Evolutionary conservation across 2,888 invertebrate species (phyloP).

Genomic region (Leucophenga montana): DNA sequence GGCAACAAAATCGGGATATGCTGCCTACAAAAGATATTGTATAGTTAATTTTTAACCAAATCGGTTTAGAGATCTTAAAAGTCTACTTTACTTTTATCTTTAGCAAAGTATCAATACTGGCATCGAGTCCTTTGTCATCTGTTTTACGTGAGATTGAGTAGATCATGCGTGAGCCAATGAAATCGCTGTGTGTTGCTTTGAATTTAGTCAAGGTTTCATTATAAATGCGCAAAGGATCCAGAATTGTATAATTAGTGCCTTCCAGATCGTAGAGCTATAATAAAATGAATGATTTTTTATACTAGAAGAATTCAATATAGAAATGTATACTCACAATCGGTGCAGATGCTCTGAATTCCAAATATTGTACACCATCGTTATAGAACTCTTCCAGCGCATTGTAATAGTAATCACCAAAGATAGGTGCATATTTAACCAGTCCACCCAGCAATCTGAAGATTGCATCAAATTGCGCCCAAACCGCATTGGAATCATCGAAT

Average conservation of each 20-base stretch:
- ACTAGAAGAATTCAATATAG: not conserved
- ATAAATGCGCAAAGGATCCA: slow-evolving; percentile 77
- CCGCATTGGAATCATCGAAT: slow-evolving; percentile 75
- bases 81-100: slow-evolving; percentile 62
- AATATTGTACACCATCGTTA: slow-evolving; percentile 81
- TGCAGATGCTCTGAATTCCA: slow-evolving; percentile 80
- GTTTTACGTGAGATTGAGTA: slow-evolving; percentile 78
- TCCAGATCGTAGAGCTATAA: slow-evolving; percentile 78
- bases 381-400: slow-evolving; percentile 78
- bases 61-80: no score
- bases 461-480: slow-evolving; percentile 77
- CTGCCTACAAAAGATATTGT: slow-evolving; percentile 73
- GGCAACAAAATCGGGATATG: slow-evolving; percentile 79
- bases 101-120: slow-evolving; percentile 72
- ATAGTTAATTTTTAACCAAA: no score
- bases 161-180: slow-evolving; percentile 80
- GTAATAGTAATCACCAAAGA: slow-evolving; percentile 80
- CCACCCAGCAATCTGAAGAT: slow-evolving; percentile 76
- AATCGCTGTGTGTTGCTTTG: slow-evolving; percentile 77
- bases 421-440: slow-evolving; percentile 77
- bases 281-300: not conserved
- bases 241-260: slow-evolving; percentile 75
- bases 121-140: slow-evolving; percentile 68
- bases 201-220: slow-evolving; percentile 77
- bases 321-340: slow-evolving; percentile 70